A percentile compares a stretch with the other conserved stretches of the same genome.
phyloP scores from a whole-genome alignment of 1,140 invertebrate genomes.

The Eriocheir sinensis region DNA sequence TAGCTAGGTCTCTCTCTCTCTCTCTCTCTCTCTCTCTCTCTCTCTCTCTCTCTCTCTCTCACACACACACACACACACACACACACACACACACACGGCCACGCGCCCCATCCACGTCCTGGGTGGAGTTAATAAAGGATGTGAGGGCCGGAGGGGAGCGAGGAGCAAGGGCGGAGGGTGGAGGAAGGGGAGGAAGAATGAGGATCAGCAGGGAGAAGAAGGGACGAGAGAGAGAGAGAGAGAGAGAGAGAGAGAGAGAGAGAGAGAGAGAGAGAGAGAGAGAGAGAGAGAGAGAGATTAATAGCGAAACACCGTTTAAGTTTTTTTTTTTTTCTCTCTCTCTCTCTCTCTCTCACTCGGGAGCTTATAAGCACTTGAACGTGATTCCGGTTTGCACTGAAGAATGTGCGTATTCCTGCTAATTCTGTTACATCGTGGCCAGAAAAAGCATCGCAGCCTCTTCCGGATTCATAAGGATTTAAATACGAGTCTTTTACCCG shows the following conservation, averaged over 20 bases:
- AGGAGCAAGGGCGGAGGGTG: neutral
- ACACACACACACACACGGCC: neutral
- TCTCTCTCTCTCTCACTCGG: no score
- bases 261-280: conserved; percentile 22
- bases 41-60: conserved; percentile 31
- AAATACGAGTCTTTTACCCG: no score
- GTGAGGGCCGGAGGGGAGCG: neutral
- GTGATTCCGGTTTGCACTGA: no score
- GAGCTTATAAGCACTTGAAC: no score
- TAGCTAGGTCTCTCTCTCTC: neutral
- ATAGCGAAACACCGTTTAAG: neutral
- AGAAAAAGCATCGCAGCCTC: no score
- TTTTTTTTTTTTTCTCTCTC: neutral
- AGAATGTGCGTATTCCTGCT: no score
- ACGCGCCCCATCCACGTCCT: neutral
- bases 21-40: conserved; percentile 44
- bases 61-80: neutral
- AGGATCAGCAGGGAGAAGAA: neutral
- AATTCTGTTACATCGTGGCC: no score
- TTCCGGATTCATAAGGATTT: no score
- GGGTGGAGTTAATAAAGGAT: conserved; percentile 24
- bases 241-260: conserved; percentile 15
- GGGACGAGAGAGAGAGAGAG: neutral
- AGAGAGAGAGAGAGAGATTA: neutral
- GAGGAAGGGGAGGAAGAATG: neutral